Percentiles rank a stretch among this genome's conserved stretches.
These are phyloP conservation scores for Acholoe squamosa DNA, from an alignment of 2,888 invertebrate species.

Conservation along the genomic window DNA sequence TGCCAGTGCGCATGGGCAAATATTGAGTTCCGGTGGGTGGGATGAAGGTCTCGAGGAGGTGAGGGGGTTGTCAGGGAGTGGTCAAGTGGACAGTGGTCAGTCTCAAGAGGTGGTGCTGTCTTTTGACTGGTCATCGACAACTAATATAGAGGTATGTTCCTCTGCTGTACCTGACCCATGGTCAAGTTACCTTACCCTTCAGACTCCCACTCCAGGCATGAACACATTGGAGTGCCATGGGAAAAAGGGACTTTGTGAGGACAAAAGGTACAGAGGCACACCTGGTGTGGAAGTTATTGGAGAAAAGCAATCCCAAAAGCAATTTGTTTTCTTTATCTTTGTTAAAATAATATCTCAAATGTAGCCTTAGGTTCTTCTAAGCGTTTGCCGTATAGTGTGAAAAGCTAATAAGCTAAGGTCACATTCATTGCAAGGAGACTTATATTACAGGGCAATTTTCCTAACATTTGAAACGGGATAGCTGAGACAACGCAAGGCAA, in stretches of 20 bases:
- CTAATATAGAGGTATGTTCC: background rate
- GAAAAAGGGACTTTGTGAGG: background rate
- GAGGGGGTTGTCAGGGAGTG: slow-evolving; percentile 6
- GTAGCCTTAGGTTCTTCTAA: too few relatives aligned
- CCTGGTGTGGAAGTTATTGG: background rate
- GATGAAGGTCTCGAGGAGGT: background rate
- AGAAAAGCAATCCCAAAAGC: too few relatives aligned
- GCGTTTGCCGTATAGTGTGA: too few relatives aligned
- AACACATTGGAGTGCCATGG: too few relatives aligned
- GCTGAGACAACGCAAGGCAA: too few relatives aligned
- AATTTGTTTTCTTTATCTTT: too few relatives aligned
- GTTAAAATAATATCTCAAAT: too few relatives aligned
- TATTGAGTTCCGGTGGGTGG: slow-evolving; percentile 3
- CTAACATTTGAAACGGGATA: too few relatives aligned
- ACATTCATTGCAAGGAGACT: too few relatives aligned
- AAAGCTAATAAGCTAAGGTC: too few relatives aligned
- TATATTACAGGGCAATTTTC: too few relatives aligned
- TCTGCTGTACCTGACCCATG: background rate
- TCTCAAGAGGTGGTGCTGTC: background rate
- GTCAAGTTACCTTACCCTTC: background rate
- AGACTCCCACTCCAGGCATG: too few relatives aligned
- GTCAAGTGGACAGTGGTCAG: slow-evolving; percentile 36
- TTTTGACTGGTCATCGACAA: slow-evolving; percentile 15
- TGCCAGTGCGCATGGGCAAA: background rate
- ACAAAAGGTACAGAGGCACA: background rate